Percentiles rank a stretch among this genome's conserved stretches.
Evolutionary conservation across 2,888 invertebrate species (phyloP).

Genomic region (Rhogogaster chlorosoma): DNA sequence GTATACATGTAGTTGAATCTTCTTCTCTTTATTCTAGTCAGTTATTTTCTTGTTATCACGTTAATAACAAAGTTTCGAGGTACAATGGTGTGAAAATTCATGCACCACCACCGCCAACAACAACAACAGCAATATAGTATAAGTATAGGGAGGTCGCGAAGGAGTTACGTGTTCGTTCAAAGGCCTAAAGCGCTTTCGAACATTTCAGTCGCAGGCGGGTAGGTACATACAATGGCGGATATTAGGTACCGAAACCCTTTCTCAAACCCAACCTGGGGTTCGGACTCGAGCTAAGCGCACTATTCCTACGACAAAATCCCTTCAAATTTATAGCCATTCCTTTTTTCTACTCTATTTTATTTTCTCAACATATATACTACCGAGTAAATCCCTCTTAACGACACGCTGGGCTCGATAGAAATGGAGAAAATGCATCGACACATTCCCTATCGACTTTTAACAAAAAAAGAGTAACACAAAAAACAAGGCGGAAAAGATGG

Average conservation of each 20-base stretch:
- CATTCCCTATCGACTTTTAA: not conserved
- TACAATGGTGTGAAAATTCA: not conserved
- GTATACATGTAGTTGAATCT: not conserved
- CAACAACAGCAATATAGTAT: not conserved
- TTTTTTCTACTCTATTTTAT: constrained; percentile 18
- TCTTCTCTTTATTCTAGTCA: not conserved
- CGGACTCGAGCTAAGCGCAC: constrained; percentile 36
- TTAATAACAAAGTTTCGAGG: not conserved
- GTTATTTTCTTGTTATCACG: not conserved
- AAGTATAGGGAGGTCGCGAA: not conserved
- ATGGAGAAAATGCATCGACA: not conserved
- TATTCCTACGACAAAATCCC: constrained; percentile 45
- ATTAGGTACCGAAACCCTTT: not conserved
- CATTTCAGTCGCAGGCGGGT: not conserved
- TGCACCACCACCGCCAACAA: not conserved
- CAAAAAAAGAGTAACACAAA: not conserved
- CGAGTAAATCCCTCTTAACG: constrained; percentile 20
- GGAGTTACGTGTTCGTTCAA: not conserved
- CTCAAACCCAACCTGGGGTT: not conserved
- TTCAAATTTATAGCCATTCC: constrained; percentile 33
- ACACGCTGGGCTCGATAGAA: not conserved
- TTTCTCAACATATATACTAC: not conserved
- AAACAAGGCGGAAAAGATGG: not conserved
- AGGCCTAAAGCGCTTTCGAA: constrained; percentile 14
- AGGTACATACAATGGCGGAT: constrained; percentile 24